Percentiles rank a stretch among this genome's conserved stretches.
phyloP scores from a whole-genome alignment of 2,797 vertebrate genomes.

The Sebastes iracundus region DNA sequence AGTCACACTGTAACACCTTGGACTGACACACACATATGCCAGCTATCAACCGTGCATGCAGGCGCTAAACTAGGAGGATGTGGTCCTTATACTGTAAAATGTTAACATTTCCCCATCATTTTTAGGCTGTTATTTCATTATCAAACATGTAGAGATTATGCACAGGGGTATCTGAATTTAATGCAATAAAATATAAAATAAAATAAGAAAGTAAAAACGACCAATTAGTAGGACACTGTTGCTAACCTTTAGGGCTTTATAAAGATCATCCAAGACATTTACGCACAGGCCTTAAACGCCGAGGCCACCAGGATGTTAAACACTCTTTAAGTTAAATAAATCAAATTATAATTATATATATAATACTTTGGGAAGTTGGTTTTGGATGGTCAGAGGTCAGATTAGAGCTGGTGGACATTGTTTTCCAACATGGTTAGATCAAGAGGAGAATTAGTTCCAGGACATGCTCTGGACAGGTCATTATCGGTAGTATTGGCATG shows the following conservation, averaged over 20 bases:
- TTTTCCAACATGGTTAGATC: constrained; percentile 43
- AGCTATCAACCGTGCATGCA: neutral
- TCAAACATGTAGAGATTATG: neutral
- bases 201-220: neutral
- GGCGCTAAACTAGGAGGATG: neutral
- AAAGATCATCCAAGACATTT: neutral
- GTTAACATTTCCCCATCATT: neutral
- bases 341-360: neutral
- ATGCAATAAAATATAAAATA: neutral
- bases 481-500: constrained; percentile 67
- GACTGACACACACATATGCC: neutral
- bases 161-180: neutral
- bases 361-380: neutral
- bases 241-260: neutral
- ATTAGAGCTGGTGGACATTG: constrained; percentile 20
- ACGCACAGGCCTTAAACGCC: neutral
- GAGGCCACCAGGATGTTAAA: neutral
- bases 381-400: constrained; percentile 8
- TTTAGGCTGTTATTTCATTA: neutral
- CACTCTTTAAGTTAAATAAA: neutral
- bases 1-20: constrained; percentile 14
- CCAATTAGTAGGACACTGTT: neutral
- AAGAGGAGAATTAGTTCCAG: constrained; percentile 59
- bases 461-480: constrained; percentile 54
- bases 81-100: neutral